These are phyloP conservation scores for Pionites leucogaster DNA, from an alignment of 2,113 vertebrate genomes.

Conservation along the genomic window DNA sequence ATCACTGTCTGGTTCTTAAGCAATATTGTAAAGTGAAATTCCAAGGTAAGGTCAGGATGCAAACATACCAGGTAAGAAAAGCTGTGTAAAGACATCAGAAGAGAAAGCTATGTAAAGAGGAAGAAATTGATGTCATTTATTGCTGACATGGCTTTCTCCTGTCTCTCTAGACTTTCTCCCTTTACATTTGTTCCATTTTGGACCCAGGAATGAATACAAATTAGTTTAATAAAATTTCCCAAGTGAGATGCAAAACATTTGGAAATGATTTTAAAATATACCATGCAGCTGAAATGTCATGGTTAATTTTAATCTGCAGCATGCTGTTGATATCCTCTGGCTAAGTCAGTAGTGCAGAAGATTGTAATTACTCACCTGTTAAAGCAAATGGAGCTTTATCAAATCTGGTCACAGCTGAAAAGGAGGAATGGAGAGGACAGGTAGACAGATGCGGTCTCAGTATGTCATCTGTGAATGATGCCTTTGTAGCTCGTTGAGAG, in stretches of 20 bases:
- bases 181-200: background rate
- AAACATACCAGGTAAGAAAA: background rate
- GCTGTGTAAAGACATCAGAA: background rate
- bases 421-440: background rate
- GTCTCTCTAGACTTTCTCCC: background rate
- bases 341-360: constrained; percentile 22
- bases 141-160: background rate
- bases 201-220: constrained; percentile 21
- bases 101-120: background rate
- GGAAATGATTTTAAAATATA: background rate
- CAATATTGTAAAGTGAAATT: background rate
- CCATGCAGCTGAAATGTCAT: constrained; percentile 18
- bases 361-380: constrained; percentile 60
- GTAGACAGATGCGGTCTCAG: constrained; percentile 34
- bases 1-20: background rate
- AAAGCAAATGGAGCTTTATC: constrained; percentile 23
- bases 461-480: constrained; percentile 11
- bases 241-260: constrained; percentile 4
- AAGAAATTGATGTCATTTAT: background rate
- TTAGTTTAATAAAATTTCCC: constrained; percentile 29
- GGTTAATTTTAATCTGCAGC: constrained; percentile 36
- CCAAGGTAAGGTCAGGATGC: background rate
- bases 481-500: background rate
- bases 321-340: background rate
- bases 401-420: constrained; percentile 15